Evolutionary conservation across 2,797 vertebrate species (phyloP).

Genomic region (Odontamblyopus rebecca): DNA sequence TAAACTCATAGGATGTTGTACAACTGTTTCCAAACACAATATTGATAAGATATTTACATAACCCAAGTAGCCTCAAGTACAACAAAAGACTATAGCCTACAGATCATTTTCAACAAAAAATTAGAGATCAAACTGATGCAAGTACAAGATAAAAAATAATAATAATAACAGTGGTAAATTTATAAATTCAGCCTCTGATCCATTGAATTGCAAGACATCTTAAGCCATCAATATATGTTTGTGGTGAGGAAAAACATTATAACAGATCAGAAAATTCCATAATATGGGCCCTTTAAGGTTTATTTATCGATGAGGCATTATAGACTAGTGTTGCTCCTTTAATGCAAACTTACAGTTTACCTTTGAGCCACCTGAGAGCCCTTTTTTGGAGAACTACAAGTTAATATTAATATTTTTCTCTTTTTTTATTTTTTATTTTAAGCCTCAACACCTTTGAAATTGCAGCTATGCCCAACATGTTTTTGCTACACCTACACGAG

Average conservation of each 20-base stretch:
- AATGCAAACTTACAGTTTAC: background rate
- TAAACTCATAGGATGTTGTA: constrained; percentile 1
- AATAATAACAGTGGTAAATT: too few relatives aligned
- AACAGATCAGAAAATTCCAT: too few relatives aligned
- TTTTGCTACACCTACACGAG: background rate
- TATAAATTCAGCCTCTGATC: too few relatives aligned
- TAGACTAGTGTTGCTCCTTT: background rate
- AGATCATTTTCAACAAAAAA: too few relatives aligned
- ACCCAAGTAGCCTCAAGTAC: background rate
- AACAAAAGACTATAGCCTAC: background rate
- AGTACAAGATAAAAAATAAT: too few relatives aligned
- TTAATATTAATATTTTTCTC: too few relatives aligned
- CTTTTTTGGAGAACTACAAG: background rate
- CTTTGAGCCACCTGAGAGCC: background rate
- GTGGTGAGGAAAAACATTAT: too few relatives aligned
- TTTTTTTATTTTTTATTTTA: background rate
- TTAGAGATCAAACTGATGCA: background rate
- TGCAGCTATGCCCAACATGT: background rate
- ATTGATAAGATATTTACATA: constrained; percentile 1
- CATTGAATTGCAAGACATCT: too few relatives aligned
- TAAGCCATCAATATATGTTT: too few relatives aligned
- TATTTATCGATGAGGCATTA: too few relatives aligned
- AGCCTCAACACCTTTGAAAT: background rate
- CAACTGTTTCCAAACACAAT: background rate
- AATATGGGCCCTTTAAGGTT: too few relatives aligned